Evolutionary conservation across 2,113 vertebrate species (phyloP).

Genomic region (Jaculus jaculus): DNA sequence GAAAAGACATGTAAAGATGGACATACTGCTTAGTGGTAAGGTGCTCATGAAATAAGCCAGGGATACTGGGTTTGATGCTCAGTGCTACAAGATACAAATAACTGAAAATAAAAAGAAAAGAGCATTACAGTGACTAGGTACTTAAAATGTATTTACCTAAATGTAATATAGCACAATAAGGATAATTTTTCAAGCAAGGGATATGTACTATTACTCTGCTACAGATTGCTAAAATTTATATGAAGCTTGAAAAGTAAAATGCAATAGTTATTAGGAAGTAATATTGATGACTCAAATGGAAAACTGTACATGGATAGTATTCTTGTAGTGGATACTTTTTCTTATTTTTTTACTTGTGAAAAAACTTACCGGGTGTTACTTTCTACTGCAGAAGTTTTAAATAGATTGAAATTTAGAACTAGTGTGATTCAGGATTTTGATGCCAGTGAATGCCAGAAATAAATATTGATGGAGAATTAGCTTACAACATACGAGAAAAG

Average conservation of each 20-base stretch:
- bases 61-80: not conserved
- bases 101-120: too few relatives aligned
- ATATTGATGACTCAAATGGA: not conserved
- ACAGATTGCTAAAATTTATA: not conserved
- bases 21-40: not conserved
- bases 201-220: not conserved
- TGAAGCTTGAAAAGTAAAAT: not conserved
- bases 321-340: not conserved
- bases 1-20: not conserved
- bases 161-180: not conserved
- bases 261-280: not conserved
- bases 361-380: not conserved
- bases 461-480: rapidly evolving
- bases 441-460: not conserved
- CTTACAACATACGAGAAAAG: not conserved
- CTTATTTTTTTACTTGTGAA: not conserved
- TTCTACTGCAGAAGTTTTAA: not conserved
- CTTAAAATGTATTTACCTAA: not conserved
- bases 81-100: not conserved
- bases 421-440: not conserved
- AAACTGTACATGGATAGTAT: not conserved
- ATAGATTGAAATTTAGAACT: not conserved
- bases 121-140: not conserved
- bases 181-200: not conserved
- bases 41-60: not conserved